phyloP scores from a whole-genome alignment of 2,888 invertebrate genomes.

The Mesoligia furuncula region DNA sequence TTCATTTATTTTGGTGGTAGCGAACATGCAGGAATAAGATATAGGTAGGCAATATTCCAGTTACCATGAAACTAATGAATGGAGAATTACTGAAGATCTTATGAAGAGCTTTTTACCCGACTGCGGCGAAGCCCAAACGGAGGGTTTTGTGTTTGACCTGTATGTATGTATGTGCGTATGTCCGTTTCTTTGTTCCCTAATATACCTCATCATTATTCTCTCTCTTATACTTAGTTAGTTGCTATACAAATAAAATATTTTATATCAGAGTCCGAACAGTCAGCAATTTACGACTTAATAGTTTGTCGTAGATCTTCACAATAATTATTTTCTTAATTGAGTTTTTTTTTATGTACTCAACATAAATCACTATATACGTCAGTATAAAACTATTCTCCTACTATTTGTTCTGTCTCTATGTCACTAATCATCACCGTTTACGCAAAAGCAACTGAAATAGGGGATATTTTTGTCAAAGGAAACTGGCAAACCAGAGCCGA shows the following conservation, averaged over 20 bases:
- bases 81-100: slow-evolving; percentile 8
- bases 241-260: not conserved
- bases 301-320: too few species aligned
- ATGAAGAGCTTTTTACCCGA: not conserved
- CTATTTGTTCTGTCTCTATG: not conserved
- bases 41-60: slow-evolving; percentile 22
- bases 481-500: slow-evolving; percentile 7
- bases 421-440: not conserved
- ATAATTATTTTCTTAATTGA: too few species aligned
- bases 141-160: too few species aligned
- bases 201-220: not conserved
- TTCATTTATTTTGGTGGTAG: slow-evolving; percentile 49
- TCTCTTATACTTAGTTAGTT: not conserved
- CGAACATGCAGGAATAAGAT: slow-evolving; percentile 9
- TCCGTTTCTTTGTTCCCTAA: too few species aligned
- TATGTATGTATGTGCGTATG: too few species aligned
- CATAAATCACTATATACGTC: too few species aligned
- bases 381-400: too few species aligned
- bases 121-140: too few species aligned
- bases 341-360: too few species aligned
- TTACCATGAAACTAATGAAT: slow-evolving; percentile 18
- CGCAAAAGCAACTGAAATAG: slow-evolving; percentile 8
- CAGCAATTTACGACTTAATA: too few species aligned
- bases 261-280: too few species aligned
- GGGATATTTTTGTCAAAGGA: slow-evolving; percentile 17